Evolutionary conservation across 1,140 invertebrate genomes (phyloP).

Genomic region (Polypedilum vanderplanki): DNA sequence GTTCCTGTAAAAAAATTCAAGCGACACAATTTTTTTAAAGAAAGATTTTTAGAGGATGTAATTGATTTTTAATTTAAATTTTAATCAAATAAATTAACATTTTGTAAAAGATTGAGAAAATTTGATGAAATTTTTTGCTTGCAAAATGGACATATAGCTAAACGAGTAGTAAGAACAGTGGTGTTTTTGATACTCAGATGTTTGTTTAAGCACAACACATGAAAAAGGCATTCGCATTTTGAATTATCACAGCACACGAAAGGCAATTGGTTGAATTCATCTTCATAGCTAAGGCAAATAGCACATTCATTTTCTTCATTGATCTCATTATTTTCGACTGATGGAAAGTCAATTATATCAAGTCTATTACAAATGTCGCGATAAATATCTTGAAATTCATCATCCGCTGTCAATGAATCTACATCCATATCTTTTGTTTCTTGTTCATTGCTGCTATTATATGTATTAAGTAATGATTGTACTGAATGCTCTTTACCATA

Average conservation of each 20-base stretch:
- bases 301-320: slow-evolving; percentile 35
- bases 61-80: slow-evolving; percentile 36
- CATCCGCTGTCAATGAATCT: background rate
- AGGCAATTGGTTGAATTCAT: slow-evolving; percentile 38
- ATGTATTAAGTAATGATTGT: background rate
- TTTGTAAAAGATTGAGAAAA: background rate
- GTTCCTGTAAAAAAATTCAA: slow-evolving; percentile 44
- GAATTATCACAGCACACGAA: slow-evolving; percentile 41
- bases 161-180: slow-evolving; percentile 38
- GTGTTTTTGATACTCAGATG: slow-evolving; percentile 41
- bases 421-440: background rate
- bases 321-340: slow-evolving; percentile 32
- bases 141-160: slow-evolving; percentile 40
- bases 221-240: slow-evolving; percentile 38
- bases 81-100: slow-evolving; percentile 8
- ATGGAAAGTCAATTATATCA: slow-evolving; percentile 39
- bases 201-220: slow-evolving; percentile 39
- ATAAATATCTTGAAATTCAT: slow-evolving; percentile 34
- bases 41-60: slow-evolving; percentile 46
- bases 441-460: slow-evolving; percentile 40
- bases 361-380: background rate
- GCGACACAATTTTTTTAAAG: slow-evolving; percentile 52
- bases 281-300: slow-evolving; percentile 39
- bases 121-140: slow-evolving; percentile 32
- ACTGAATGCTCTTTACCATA: background rate